These are phyloP conservation scores for Gobius niger DNA, from an alignment of 2,113 vertebrate genomes.

Conservation along the genomic window DNA sequence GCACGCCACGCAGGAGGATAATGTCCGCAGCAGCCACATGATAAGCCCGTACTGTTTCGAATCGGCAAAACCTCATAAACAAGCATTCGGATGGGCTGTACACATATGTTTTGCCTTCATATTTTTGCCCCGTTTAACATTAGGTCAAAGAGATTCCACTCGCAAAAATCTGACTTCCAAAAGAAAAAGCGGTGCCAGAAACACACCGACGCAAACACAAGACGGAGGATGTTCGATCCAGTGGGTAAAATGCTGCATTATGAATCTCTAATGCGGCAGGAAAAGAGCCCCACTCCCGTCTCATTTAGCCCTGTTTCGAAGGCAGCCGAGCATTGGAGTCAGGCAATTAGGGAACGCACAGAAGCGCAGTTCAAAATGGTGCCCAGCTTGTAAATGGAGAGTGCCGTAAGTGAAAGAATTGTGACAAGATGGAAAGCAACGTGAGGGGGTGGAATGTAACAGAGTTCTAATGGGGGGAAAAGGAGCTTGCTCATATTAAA, in stretches of 20 bases:
- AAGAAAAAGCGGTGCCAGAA: too few species aligned
- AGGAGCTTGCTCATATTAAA: slow-evolving; percentile 40
- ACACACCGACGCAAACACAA: background rate
- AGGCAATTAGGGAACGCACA: slow-evolving; percentile 13
- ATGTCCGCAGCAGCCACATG: too few species aligned
- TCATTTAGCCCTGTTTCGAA: slow-evolving; percentile 27
- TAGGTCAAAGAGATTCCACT: too few species aligned
- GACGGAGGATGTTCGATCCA: slow-evolving; percentile 22
- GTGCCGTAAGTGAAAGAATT: slow-evolving; percentile 2
- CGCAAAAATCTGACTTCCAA: too few species aligned
- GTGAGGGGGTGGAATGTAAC: slow-evolving; percentile 31
- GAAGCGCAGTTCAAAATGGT: slow-evolving; percentile 16
- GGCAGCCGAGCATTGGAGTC: slow-evolving; percentile 13
- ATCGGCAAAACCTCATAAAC: too few species aligned
- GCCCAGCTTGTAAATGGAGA: slow-evolving; percentile 10
- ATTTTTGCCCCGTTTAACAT: too few species aligned
- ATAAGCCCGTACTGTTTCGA: too few species aligned
- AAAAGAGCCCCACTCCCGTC: slow-evolving; percentile 37
- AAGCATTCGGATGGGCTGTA: too few species aligned
- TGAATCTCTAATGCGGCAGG: slow-evolving; percentile 57
- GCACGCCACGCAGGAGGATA: too few species aligned
- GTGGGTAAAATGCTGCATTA: slow-evolving; percentile 21
- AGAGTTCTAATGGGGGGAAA: slow-evolving; percentile 2
- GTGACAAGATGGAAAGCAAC: slow-evolving; percentile 4
- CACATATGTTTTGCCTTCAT: too few species aligned